A percentile compares a stretch with the other conserved stretches of the same genome.
These are phyloP conservation scores for Hylomyscus alleni DNA, from an alignment of 2,797 vertebrate species.

Conservation along the genomic window DNA sequence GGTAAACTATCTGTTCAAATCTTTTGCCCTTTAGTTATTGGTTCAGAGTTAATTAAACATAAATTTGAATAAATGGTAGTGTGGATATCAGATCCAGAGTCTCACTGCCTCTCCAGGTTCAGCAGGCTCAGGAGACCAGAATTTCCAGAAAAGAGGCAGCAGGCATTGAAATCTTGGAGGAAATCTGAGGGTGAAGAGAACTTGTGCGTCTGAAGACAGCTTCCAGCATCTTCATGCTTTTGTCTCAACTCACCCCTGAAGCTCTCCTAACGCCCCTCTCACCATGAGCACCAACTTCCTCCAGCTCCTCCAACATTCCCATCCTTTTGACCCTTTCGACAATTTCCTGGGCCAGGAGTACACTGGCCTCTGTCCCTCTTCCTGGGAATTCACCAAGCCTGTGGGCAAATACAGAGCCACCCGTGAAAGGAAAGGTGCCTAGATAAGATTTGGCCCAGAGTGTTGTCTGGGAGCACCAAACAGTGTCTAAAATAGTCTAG, in stretches of 20 bases:
- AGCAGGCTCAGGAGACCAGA: neutral
- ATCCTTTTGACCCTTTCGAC: neutral
- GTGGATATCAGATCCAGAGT: neutral
- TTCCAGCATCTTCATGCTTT: neutral
- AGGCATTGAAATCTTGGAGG: neutral
- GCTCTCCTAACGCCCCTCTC: neutral
- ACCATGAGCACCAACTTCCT: neutral
- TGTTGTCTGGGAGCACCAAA: constrained; percentile 37
- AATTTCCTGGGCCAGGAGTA: constrained; percentile 60
- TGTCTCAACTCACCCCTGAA: neutral
- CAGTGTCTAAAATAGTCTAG: constrained; percentile 13
- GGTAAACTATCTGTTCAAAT: neutral
- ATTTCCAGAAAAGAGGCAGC: neutral
- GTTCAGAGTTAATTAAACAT: neutral
- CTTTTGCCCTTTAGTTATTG: constrained; percentile 20
- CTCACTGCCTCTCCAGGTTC: neutral
- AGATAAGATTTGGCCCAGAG: constrained; percentile 56
- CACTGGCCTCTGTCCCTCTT: constrained; percentile 12
- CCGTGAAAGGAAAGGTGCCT: constrained; percentile 25
- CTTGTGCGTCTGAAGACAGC: neutral
- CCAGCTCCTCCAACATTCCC: neutral
- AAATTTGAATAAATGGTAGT: neutral
- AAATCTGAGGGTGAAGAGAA: neutral
- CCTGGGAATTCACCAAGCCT: constrained; percentile 46
- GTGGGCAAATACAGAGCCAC: constrained; percentile 36